A percentile compares a stretch with the other conserved stretches of the same genome.
Conservation (phyloP, 2,888 invertebrate species). For the Tenodera sinensis region DNA sequence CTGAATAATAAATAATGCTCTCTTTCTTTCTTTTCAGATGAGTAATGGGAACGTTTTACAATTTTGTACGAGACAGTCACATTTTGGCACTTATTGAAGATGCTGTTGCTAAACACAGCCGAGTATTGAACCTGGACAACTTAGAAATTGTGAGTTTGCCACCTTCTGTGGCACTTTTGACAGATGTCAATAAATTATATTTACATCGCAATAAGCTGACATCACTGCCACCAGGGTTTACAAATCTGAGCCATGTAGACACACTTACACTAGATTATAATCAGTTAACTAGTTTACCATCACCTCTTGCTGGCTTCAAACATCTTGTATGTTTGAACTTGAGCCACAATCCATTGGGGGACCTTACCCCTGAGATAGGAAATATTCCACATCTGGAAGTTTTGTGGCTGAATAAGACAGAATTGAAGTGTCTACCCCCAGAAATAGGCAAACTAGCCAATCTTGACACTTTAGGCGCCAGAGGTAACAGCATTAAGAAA, state of each 20-base stretch:
- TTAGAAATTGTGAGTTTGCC: slow-evolving; percentile 62
- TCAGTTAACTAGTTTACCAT: slow-evolving; percentile 56
- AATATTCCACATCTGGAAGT: slow-evolving; percentile 57
- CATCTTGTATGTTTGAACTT: slow-evolving; percentile 60
- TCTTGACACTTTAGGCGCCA: slow-evolving; percentile 63
- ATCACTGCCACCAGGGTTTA: slow-evolving; percentile 51
- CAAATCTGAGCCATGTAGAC: slow-evolving; percentile 54
- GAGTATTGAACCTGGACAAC: slow-evolving; percentile 58
- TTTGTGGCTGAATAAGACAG: slow-evolving; percentile 63
- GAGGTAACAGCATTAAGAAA: slow-evolving; percentile 57
- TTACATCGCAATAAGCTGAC: slow-evolving; percentile 61
- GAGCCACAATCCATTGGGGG: slow-evolving; percentile 61
- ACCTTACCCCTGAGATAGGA: slow-evolving; percentile 58
- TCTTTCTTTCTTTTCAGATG: not conserved
- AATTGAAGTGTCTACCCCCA: slow-evolving; percentile 54
- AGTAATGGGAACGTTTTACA: slow-evolving; percentile 47
- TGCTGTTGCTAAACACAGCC: slow-evolving; percentile 56
- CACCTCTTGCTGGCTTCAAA: slow-evolving; percentile 56
- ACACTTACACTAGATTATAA: slow-evolving; percentile 65
- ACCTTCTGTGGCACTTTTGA: slow-evolving; percentile 53
- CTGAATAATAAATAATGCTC: too few species aligned
- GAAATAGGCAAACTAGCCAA: slow-evolving; percentile 58
- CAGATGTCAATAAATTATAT: slow-evolving; percentile 57
- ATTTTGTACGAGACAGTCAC: slow-evolving; percentile 66
- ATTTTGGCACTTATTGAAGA: slow-evolving; percentile 64